phyloP scores from a whole-genome alignment of 2,888 invertebrate genomes.

The Athrips mouffetella region DNA sequence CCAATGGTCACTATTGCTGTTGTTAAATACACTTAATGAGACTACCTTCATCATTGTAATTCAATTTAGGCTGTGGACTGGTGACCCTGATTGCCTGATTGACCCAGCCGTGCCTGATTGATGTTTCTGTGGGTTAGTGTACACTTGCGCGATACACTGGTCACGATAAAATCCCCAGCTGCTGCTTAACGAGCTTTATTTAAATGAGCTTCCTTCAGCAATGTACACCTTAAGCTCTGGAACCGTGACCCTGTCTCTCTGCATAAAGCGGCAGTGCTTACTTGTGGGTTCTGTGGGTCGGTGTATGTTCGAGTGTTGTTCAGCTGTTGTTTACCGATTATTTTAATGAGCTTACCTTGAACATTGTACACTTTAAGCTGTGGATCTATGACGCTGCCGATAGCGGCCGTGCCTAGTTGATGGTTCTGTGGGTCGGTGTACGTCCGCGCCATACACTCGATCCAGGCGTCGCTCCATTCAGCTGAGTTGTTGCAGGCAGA shows the following conservation, averaged over 20 bases:
- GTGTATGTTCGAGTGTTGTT: no score
- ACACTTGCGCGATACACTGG: no score
- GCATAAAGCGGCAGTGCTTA: slow-evolving; percentile 88
- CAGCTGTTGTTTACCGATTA: no score
- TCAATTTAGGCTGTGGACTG: no score
- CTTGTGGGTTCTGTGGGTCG: slow-evolving; percentile 89
- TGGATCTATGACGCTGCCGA: slow-evolving; percentile 81
- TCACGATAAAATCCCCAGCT: no score
- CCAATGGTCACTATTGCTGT: no score
- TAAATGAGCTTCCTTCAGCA: slow-evolving; percentile 58
- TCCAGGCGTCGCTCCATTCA: slow-evolving; percentile 80
- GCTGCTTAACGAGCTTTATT: no score
- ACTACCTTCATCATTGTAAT: no score
- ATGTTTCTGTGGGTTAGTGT: no score
- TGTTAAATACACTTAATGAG: no score
- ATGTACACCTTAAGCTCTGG: slow-evolving; percentile 78
- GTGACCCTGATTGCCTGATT: no score
- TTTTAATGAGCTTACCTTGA: slow-evolving; percentile 51
- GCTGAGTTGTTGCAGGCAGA: slow-evolving; percentile 47
- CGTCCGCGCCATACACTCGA: slow-evolving; percentile 83
- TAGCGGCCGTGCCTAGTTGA: slow-evolving; percentile 87
- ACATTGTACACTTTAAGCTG: slow-evolving; percentile 78
- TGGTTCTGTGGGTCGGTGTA: slow-evolving; percentile 89
- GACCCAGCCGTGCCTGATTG: no score
- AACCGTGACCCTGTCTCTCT: slow-evolving; percentile 77